Percentiles rank a stretch among this genome's conserved stretches.
phyloP scores from a whole-genome alignment of 2,888 invertebrate genomes.

The Candidula unifasciata region DNA sequence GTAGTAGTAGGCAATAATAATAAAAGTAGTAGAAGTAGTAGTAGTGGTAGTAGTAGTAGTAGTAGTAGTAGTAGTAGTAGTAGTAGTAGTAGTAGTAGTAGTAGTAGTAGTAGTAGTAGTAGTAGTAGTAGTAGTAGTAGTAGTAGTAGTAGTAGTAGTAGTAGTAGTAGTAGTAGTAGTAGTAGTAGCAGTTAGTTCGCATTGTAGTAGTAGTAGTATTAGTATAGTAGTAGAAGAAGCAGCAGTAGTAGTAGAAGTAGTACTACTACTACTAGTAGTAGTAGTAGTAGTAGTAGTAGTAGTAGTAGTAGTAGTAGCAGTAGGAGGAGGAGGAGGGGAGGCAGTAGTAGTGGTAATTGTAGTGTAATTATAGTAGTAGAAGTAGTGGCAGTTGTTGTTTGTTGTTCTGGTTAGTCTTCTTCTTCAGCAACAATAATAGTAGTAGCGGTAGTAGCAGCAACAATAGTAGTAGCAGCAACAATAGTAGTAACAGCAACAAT shows the following conservation, averaged over 20 bases:
- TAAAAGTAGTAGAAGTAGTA: slow-evolving; percentile 31
- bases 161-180: slow-evolving; percentile 56
- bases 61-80: slow-evolving; percentile 54
- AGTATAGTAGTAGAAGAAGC: slow-evolving; percentile 55
- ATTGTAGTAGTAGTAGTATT: too few species aligned
- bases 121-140: slow-evolving; percentile 56
- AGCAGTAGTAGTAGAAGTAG: slow-evolving; percentile 54
- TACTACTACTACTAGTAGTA: slow-evolving; percentile 55
- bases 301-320: slow-evolving; percentile 55
- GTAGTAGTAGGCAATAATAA: slow-evolving; percentile 51
- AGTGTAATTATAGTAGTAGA: slow-evolving; percentile 37
- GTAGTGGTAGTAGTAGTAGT: slow-evolving; percentile 56
- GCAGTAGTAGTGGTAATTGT: slow-evolving; percentile 56
- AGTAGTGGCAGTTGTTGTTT: neutral
- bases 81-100: slow-evolving; percentile 56
- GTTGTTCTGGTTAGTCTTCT: too few species aligned
- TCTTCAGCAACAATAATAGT: neutral
- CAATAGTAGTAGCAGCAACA: neutral
- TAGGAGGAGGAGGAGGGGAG: slow-evolving; percentile 55
- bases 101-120: slow-evolving; percentile 55
- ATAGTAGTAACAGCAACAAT: neutral
- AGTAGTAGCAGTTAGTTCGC: slow-evolving; percentile 49
- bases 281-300: slow-evolving; percentile 55
- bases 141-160: slow-evolving; percentile 56
- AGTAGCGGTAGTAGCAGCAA: too few species aligned